Evolutionary conservation across 2,888 invertebrate genomes (phyloP).

Genomic region (Drymonia ruficornis): DNA sequence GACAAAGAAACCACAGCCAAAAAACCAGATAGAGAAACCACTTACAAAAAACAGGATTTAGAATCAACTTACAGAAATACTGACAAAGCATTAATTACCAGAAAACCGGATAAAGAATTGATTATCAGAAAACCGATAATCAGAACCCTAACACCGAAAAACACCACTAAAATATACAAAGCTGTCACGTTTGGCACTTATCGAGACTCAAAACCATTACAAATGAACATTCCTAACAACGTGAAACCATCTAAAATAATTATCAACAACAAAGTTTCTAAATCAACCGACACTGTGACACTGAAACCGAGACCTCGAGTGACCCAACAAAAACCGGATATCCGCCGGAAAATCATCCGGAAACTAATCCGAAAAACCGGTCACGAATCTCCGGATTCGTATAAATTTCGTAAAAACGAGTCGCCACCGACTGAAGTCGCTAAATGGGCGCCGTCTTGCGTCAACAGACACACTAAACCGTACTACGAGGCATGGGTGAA

Average conservation of each 20-base stretch:
- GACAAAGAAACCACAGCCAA: background rate
- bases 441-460: slow-evolving; percentile 61
- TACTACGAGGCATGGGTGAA: slow-evolving; percentile 76
- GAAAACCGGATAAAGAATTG: slow-evolving; percentile 20
- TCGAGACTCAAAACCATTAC: slow-evolving; percentile 46
- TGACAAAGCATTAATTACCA: background rate
- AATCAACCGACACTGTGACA: slow-evolving; percentile 19
- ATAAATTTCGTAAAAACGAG: background rate
- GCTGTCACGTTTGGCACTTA: slow-evolving; percentile 52
- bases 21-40: too few relatives aligned
- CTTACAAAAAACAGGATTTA: background rate
- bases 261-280: slow-evolving; percentile 28
- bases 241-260: background rate
- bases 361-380: background rate
- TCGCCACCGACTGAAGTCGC: slow-evolving; percentile 65
- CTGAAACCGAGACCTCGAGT: slow-evolving; percentile 15
- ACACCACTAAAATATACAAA: slow-evolving; percentile 49
- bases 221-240: slow-evolving; percentile 53
- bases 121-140: slow-evolving; percentile 45
- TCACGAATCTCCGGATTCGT: background rate
- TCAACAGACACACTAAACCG: slow-evolving; percentile 56
- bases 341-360: background rate
- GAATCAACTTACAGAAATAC: background rate
- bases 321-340: slow-evolving; percentile 15
- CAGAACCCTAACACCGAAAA: slow-evolving; percentile 49